These are phyloP conservation scores for Amazona guildingii DNA, from an alignment of 2,113 vertebrate genomes.

Conservation along the genomic window DNA sequence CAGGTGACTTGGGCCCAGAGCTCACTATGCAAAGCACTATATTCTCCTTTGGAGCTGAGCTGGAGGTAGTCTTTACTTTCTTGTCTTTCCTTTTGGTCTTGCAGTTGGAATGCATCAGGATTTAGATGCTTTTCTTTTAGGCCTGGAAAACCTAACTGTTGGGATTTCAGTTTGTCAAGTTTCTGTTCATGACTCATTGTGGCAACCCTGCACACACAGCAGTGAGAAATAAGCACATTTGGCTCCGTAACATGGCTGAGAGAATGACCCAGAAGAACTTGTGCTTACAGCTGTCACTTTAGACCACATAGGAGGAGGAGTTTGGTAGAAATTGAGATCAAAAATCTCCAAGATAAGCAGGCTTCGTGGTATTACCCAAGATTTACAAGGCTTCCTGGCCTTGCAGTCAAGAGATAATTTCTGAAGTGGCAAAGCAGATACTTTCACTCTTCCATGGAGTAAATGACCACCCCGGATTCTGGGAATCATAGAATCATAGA, in stretches of 20 bases:
- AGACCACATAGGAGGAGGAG: neutral
- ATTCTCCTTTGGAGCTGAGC: neutral
- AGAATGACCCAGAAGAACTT: neutral
- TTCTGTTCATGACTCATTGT: neutral
- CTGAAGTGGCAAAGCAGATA: neutral
- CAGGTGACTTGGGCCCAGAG: neutral
- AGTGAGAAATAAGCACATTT: neutral
- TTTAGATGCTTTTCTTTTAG: neutral
- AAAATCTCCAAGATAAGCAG: neutral
- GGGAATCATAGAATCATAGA: no score
- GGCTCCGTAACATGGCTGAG: neutral
- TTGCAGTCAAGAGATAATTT: neutral
- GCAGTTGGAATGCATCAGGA: neutral
- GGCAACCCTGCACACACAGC: rapidly evolving
- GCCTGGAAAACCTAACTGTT: neutral
- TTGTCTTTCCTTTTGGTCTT: neutral
- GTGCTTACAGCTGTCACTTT: neutral
- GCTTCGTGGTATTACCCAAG: neutral
- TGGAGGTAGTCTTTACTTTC: neutral
- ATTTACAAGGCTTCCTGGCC: neutral
- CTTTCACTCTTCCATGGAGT: neutral
- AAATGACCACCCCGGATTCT: neutral
- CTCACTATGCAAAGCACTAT: neutral
- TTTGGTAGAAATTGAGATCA: neutral
- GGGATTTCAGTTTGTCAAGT: neutral